Conservation (phyloP, 2,113 vertebrate genomes). For the human (Homo sapiens) region DNA sequence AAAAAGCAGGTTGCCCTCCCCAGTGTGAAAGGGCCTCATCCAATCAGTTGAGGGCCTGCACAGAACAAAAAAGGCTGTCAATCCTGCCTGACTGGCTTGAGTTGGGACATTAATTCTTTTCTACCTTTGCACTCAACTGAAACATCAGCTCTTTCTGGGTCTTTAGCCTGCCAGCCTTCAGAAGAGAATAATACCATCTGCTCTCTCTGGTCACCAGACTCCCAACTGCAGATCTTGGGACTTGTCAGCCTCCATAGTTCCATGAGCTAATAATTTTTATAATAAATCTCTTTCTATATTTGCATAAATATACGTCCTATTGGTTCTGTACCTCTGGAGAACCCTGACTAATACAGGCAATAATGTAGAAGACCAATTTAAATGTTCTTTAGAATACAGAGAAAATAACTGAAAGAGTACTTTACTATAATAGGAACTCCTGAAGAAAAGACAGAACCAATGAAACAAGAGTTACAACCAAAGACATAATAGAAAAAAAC, state of each 20-base stretch:
- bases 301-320: background rate
- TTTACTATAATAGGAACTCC: background rate
- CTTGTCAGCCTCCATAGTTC: background rate
- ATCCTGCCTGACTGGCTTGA: background rate
- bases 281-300: background rate
- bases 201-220: background rate
- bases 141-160: background rate
- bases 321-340: background rate
- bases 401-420: background rate
- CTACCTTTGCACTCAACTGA: background rate
- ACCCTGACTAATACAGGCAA: background rate
- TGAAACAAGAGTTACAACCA: background rate
- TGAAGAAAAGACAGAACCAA: conserved; percentile 12
- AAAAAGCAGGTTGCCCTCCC: background rate
- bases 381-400: background rate
- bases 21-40: background rate
- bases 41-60: background rate
- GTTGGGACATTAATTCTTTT: background rate
- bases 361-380: background rate
- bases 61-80: background rate
- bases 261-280: background rate
- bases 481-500: conserved; percentile 29
- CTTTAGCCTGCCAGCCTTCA: background rate
- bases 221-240: background rate
- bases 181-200: background rate